These are phyloP conservation scores for Hypanus sabinus DNA, from an alignment of 2,113 vertebrate genomes.

Conservation along the genomic window DNA sequence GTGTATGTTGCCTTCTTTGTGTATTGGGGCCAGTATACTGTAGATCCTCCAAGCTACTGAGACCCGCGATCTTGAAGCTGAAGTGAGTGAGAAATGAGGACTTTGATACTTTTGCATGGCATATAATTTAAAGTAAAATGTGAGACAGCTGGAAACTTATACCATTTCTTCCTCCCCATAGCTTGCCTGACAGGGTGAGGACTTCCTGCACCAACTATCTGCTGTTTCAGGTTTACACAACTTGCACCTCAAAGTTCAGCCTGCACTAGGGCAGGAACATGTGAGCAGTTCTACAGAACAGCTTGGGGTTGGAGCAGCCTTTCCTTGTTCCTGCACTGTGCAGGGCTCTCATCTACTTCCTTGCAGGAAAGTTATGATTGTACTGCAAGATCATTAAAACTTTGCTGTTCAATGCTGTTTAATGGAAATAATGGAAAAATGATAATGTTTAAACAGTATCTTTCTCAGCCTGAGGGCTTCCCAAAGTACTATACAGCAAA, in stretches of 20 bases:
- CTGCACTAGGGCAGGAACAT: not conserved
- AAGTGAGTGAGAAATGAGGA: too few relatives aligned
- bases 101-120: too few relatives aligned
- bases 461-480: too few relatives aligned
- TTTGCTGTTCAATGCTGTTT: too few relatives aligned
- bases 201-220: not conserved
- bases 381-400: not conserved
- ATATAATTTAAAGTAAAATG: too few relatives aligned
- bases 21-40: too few relatives aligned
- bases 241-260: not conserved
- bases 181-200: not conserved
- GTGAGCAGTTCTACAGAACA: not conserved
- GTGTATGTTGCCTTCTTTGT: too few relatives aligned
- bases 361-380: not conserved
- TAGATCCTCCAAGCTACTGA: too few relatives aligned
- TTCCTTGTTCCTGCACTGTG: not conserved
- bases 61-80: too few relatives aligned
- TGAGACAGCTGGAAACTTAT: not conserved
- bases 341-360: not conserved
- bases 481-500: too few relatives aligned
- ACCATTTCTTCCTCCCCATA: not conserved
- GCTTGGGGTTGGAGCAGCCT: not conserved
- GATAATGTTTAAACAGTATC: too few relatives aligned
- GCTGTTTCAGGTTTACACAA: not conserved
- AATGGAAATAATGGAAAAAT: too few relatives aligned